Percentiles rank a stretch among this genome's conserved stretches.
These are phyloP conservation scores for Pasiphila rectangulata DNA, from an alignment of 2,888 invertebrate genomes.

Conservation along the genomic window DNA sequence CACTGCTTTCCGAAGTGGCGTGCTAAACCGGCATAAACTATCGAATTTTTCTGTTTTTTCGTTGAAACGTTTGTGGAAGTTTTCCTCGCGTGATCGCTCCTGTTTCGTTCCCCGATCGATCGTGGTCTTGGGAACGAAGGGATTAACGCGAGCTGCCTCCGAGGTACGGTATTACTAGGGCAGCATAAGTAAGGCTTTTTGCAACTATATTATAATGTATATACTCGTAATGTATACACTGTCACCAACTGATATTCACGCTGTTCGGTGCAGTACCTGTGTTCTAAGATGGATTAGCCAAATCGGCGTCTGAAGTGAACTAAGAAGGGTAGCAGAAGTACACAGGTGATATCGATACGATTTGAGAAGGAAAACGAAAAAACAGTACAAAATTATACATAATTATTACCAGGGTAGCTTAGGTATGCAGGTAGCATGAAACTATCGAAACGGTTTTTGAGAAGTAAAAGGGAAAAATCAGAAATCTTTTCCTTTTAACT, in stretches of 20 bases:
- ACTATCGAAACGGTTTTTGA: not conserved
- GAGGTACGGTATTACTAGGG: slow-evolving; percentile 11
- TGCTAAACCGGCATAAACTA: slow-evolving; percentile 17
- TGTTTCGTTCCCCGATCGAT: slow-evolving; percentile 25
- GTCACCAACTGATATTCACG: too few relatives aligned
- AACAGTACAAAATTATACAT: too few relatives aligned
- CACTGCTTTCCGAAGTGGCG: slow-evolving; percentile 10
- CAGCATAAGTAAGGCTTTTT: slow-evolving; percentile 11
- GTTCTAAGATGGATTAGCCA: too few relatives aligned
- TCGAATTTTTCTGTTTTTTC: slow-evolving; percentile 19
- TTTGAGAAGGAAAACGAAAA: too few relatives aligned
- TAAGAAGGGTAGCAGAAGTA: too few relatives aligned
- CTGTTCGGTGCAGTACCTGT: too few relatives aligned
- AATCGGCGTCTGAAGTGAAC: too few relatives aligned
- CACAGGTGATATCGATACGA: too few relatives aligned
- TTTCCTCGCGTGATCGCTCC: slow-evolving; percentile 15
- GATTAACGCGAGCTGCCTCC: slow-evolving; percentile 19
- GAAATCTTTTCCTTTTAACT: too few relatives aligned
- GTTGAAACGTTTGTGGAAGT: slow-evolving; percentile 15
- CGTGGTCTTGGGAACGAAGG: slow-evolving; percentile 20
- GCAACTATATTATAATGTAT: too few relatives aligned
- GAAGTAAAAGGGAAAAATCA: not conserved
- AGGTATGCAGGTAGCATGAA: not conserved
- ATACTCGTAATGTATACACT: too few relatives aligned
- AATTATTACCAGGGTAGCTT: slow-evolving; percentile 11